Evolutionary conservation across 23 tunicate genomes (phyloP).

Genomic region (Botrylloides violaceus): DNA sequence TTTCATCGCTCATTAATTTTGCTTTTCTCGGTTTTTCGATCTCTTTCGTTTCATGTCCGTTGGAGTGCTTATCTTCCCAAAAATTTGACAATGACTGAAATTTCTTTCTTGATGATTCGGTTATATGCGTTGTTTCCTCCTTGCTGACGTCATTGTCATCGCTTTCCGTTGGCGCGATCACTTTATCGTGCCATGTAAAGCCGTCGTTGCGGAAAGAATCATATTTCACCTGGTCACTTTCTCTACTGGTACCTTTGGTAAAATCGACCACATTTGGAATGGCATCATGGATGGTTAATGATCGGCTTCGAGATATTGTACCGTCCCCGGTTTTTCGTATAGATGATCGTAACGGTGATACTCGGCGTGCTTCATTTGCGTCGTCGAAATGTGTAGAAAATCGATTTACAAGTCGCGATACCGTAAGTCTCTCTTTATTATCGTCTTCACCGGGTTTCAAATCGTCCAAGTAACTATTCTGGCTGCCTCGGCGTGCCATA

Average conservation of each 20-base stretch:
- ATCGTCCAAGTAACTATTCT: too few relatives aligned
- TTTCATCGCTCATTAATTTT: constrained; percentile 43
- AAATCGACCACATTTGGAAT: neutral
- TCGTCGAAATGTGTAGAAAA: constrained; percentile 7
- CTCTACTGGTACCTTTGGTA: neutral
- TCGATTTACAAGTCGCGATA: constrained; percentile 15
- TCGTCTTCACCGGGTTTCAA: neutral
- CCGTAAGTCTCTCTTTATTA: constrained; percentile 1
- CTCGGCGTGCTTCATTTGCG: neutral
- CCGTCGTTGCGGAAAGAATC: too few relatives aligned
- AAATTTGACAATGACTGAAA: neutral
- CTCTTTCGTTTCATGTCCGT: neutral
- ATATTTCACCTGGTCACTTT: too few relatives aligned
- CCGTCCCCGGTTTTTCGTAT: neutral
- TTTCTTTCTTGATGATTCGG: neutral
- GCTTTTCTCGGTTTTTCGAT: neutral
- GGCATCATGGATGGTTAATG: neutral
- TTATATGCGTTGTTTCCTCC: neutral
- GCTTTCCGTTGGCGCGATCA: neutral
- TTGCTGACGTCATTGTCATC: neutral
- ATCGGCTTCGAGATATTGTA: neutral
- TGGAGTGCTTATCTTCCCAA: neutral
- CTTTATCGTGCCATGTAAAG: neutral
- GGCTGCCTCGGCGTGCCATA: too few relatives aligned
- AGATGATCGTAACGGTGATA: neutral